These are phyloP conservation scores for Lasiurus borealis DNA, from an alignment of 2,113 vertebrate species.

Conservation along the genomic window DNA sequence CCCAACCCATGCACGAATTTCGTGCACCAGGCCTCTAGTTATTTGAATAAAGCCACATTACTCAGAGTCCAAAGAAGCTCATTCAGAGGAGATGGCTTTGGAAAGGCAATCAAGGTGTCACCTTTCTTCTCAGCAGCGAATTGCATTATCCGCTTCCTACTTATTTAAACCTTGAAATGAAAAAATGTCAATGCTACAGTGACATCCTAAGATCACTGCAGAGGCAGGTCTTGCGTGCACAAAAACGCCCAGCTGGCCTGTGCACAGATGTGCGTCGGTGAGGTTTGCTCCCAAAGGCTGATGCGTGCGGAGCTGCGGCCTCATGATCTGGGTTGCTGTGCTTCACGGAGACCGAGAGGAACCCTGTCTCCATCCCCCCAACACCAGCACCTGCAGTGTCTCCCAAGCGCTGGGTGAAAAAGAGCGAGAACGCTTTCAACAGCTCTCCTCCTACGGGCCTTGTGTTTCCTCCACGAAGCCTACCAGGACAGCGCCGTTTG, in stretches of 20 bases:
- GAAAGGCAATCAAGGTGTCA: slow-evolving; percentile 89
- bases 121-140: slow-evolving; percentile 94
- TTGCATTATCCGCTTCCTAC: slow-evolving; percentile 94
- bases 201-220: slow-evolving; percentile 95
- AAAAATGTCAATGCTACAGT: slow-evolving; percentile 95
- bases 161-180: slow-evolving; percentile 96
- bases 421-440: not conserved
- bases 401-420: not conserved
- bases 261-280: fast-evolving
- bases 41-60: slow-evolving; percentile 90
- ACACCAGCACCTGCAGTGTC: not conserved
- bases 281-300: not conserved
- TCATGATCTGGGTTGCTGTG: no score
- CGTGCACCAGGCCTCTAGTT: not conserved
- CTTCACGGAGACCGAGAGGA: not conserved
- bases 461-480: slow-evolving; percentile 53
- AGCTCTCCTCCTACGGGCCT: not conserved
- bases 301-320: fast-evolving
- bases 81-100: slow-evolving; percentile 90
- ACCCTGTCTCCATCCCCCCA: fast-evolving
- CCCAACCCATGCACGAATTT: no score
- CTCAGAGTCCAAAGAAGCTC: slow-evolving; percentile 88
- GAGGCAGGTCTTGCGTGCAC: slow-evolving; percentile 93
- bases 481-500: slow-evolving; percentile 62
- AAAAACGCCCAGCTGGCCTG: slow-evolving; percentile 95